Evolutionary conservation across 2,797 vertebrate genomes (phyloP), one percentile per base, ranked within the genome.

Genomic region (Xyrichtys novacula): DNA sequence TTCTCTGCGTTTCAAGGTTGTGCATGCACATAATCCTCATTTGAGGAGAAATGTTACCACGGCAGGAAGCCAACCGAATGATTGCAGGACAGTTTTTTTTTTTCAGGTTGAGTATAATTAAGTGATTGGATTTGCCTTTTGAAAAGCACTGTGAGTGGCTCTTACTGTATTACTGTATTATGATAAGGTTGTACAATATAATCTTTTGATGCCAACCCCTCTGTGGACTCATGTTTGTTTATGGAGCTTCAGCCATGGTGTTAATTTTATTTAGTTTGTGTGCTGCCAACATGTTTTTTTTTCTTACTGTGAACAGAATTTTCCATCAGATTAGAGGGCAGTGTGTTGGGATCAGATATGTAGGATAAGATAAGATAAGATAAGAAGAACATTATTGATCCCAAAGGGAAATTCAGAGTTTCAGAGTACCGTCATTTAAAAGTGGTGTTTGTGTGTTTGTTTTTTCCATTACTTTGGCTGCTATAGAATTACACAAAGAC

Each of bases 111-210:
- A n/a, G 47, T 48, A 43, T 71, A 50, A 60, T 39, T 14, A 39
- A 57, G 49, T 7, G 31, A 7, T 31, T 10, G n/a, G 50, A 22
- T 71, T 49, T 67, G 53, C 67, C 73, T 72, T 87, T 67, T 56
- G 47, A 56, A 71, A 39, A 58, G 38, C 78, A 76, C 69, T 69
- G 71, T 71, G 74, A 75, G 71, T 20, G 11, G 31, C 39, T 22
- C 22, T 2, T 40, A 42, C 31, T 68, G 4, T 54, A 16, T 7
- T 43, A 3, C 39, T 38, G 47, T 65, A 20, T 50, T 23, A 32
- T 40, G 25, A 71, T 9, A 10, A 32, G n/a, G 44, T 78, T 55
- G 56, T 3, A 57, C 61, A 36, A 2, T 64, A 52, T 62, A 19
- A 49, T 19, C 39, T 9, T 47, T 26, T 38, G 43, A 42, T 29